A percentile compares a stretch with the other conserved stretches of the same genome.
Conservation (phyloP, 2,113 vertebrate genomes). For the Anguilla rostrata region DNA sequence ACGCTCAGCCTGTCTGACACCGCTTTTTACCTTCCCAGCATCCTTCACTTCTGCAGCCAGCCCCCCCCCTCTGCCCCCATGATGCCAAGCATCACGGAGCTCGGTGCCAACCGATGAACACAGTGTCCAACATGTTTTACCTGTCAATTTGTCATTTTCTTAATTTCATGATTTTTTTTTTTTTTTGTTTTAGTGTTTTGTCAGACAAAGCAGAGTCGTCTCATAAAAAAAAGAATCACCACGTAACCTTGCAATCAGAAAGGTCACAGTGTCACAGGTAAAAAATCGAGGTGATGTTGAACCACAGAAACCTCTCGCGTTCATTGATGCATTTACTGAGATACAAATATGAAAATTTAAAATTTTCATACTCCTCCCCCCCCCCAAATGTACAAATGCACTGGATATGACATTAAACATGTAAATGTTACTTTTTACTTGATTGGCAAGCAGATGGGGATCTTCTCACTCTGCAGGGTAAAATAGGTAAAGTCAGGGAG, state of each 20-base stretch:
- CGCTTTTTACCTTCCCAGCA: background rate
- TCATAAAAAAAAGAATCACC: too few species aligned
- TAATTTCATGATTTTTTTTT: too few species aligned
- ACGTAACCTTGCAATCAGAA: too few species aligned
- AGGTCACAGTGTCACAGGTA: too few species aligned
- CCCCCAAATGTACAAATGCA: background rate
- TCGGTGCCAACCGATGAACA: background rate
- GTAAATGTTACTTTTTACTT: background rate
- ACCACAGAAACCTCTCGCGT: too few species aligned
- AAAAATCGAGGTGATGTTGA: too few species aligned
- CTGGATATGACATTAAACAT: background rate
- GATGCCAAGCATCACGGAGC: background rate
- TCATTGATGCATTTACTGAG: too few species aligned
- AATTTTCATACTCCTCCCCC: background rate
- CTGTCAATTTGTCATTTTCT: too few species aligned
- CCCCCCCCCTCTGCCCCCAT: background rate
- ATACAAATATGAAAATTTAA: background rate
- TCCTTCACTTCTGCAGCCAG: background rate
- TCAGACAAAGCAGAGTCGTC: too few species aligned
- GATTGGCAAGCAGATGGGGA: background rate
- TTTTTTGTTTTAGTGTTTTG: too few species aligned
- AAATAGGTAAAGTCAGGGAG: constrained; percentile 39
- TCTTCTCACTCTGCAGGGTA: background rate
- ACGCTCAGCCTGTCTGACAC: background rate
- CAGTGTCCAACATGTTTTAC: too few species aligned